Conservation (phyloP, 2,797 vertebrate species). For the Acrossocheilus fasciatus region DNA sequence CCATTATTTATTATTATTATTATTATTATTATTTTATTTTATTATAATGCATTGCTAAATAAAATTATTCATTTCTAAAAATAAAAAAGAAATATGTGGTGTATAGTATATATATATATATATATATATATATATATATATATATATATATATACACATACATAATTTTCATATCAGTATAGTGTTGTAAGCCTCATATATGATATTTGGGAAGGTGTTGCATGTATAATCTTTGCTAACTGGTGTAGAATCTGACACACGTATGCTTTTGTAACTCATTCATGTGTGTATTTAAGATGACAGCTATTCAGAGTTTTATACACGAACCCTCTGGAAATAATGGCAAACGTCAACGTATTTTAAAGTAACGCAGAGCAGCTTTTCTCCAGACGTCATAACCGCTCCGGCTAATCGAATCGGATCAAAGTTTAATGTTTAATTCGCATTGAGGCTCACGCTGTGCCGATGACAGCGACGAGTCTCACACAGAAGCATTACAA, state of each 20-base stretch:
- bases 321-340: not conserved
- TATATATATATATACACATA: too few species aligned
- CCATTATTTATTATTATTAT: too few species aligned
- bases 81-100: not conserved
- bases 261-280: not conserved
- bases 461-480: not conserved
- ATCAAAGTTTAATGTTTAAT: constrained; percentile 23
- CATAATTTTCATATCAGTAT: too few species aligned
- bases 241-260: not conserved
- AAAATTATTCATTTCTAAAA: not conserved
- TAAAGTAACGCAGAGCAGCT: constrained; percentile 25
- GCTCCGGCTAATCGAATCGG: constrained; percentile 25
- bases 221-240: not conserved
- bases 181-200: not conserved
- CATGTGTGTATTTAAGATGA: not conserved
- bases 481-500: constrained; percentile 18
- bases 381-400: constrained; percentile 35
- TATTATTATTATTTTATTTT: too few species aligned
- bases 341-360: not conserved
- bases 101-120: not conserved
- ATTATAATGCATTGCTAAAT: not conserved
- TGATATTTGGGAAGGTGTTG: not conserved
- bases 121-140: too few species aligned
- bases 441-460: constrained; percentile 4
- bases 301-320: not conserved